Evolutionary conservation across 2,888 invertebrate species (phyloP), one percentile per base, ranked within the genome.

Genomic region (Notodonta dromedarius): DNA sequence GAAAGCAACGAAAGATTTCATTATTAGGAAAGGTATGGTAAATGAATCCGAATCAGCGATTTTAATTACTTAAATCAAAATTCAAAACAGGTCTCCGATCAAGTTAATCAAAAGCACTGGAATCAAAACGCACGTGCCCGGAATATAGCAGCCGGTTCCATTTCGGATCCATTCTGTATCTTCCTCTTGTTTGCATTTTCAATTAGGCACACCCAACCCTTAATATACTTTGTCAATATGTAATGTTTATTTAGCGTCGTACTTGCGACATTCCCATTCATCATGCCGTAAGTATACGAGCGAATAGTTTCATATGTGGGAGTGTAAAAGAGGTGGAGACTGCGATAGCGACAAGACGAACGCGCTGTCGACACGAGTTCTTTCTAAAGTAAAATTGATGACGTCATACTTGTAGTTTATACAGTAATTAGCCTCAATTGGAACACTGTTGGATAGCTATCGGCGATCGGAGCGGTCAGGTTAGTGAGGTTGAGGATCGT

Each of bases 401-500:
- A 74, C 65, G 70, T 70, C 63, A 63, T 69, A 66, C 42, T 56
- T 5, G 40, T 58, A 63, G 70, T 71, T 77, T 65, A 76, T 74
- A 71, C 71, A 73, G 69, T 75, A 79, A 82, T 80, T 80, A 83
- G 67, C 71, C 64, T 73, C 68, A 78, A 82, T 82, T 76, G 69
- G 77, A 82, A 72, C 74, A 74, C 72, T 76, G 72, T 81, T 74
- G 76, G 80, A 74, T 74, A 78, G 78, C 79, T 74, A 78, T 82
- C 73, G 82, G 72, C 75, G 79, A 79, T 82, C 73, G 79, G 77
- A 86, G 82, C 73, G 82, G 83, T 86, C 80, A 83, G 82, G 86
- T 87, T 82, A 79, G 85, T 83, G 84, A 87, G 80, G 83, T 84
- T 85, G 84, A 87, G 80, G 83, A 85, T 85, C 82, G 86, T 87